Base-by-base conservation (phyloP, 2,797 vertebrate genomes). In the Labeo calbasu region DNA sequence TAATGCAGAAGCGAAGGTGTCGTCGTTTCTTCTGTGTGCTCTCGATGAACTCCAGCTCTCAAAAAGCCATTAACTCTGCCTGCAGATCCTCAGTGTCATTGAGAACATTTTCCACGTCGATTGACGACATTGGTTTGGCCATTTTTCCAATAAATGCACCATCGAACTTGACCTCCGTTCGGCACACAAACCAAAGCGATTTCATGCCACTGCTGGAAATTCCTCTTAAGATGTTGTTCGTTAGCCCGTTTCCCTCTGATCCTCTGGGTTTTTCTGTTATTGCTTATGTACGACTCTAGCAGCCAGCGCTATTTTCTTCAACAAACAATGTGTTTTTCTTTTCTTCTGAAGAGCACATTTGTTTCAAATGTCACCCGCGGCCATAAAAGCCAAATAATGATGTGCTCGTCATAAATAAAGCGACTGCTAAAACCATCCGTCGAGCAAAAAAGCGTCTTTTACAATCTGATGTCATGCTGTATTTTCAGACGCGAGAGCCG, bases 291-390 rank as follows among this genome's bases (percentile, higher is more conserved):
- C 53, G 86, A 86, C 90, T 78, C 63, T 81, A 72, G 78, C 80
- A 86, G 81, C 81, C 82, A 84, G 82, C 85, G 87, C 86, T 81
- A 83, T 57, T 90, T 89, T 89, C 84, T 87, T 85, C 86, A 87
- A 88, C 87, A 90, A 91, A 91, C 87, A 90, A 87, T 86, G 63
- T 83, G 83, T 81, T 91, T 92, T 90, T 73, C 55, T 84, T 90
- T 84, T 84, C 77, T 84, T 77, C 84, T 84, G 77, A 88, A 88
- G 82, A 91, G 86, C 86, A 87, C 84, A 87, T 91, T 91, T 90
- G 85, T 90, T 92, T 89, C 85, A 85, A 89, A 88, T 91, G 86
- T 88, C 81, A 84, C 84, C 72, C 86, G 77, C 71, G 77, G 61
- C 89, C 83, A 89, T 90, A 89, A 90, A 85, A 87, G 66, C 23